Conservation (phyloP, 1,140 invertebrate genomes). For the Penaeus vannamei region DNA sequence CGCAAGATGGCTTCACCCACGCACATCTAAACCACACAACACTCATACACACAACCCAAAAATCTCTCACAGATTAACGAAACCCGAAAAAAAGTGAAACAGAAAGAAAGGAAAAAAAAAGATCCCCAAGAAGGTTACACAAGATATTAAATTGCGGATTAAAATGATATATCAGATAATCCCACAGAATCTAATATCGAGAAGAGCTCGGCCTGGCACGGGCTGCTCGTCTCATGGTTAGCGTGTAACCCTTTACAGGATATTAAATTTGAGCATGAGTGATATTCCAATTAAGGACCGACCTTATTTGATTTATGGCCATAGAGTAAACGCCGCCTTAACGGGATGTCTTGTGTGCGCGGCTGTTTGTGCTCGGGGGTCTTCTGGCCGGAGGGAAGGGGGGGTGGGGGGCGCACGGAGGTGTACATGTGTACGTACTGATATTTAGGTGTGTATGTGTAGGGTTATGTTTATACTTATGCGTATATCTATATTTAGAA, state of each 20-base stretch:
- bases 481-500: neutral
- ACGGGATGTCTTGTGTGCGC: neutral
- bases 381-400: too few relatives aligned
- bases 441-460: conserved; percentile 31
- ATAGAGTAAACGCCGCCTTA: conserved; percentile 17
- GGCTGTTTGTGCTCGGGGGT: neutral
- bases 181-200: too few relatives aligned
- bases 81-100: too few relatives aligned
- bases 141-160: too few relatives aligned
- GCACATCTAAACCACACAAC: too few relatives aligned
- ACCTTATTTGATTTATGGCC: conserved; percentile 38
- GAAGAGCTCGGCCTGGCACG: too few relatives aligned
- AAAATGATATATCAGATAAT: too few relatives aligned
- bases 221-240: neutral
- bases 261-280: conserved; percentile 36
- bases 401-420: too few relatives aligned
- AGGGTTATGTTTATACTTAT: conserved; percentile 21
- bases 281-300: conserved; percentile 34
- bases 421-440: too few relatives aligned
- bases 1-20: too few relatives aligned
- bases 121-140: neutral
- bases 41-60: too few relatives aligned
- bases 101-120: neutral
- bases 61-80: too few relatives aligned
- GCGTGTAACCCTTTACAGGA: conserved; percentile 29